A percentile compares a stretch with the other conserved stretches of the same genome.
Conservation (phyloP, 2,113 vertebrate genomes). For the Ploceus nigricollis region DNA sequence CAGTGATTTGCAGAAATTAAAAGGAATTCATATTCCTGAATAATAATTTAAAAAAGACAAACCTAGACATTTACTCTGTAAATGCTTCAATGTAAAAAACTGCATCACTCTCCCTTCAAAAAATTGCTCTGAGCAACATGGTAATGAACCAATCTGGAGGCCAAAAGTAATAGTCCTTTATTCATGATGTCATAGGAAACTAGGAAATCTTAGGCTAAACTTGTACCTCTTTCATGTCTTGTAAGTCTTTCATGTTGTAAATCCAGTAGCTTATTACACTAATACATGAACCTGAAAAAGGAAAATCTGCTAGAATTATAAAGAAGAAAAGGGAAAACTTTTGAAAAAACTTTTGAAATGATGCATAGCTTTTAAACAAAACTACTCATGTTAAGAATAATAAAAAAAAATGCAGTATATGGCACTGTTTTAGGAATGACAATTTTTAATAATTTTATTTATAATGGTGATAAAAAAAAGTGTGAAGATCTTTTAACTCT, state of each 20-base stretch:
- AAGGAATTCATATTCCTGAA: not conserved
- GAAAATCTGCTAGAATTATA: not conserved
- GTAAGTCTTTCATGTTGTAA: not conserved
- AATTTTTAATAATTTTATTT: not conserved
- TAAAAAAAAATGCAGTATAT: not conserved
- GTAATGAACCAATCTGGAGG: not conserved
- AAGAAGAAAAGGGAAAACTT: not conserved
- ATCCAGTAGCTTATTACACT: not conserved
- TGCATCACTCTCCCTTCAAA: not conserved
- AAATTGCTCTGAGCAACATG: not conserved
- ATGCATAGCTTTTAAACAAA: not conserved
- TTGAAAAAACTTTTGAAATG: not conserved
- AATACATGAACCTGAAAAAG: not conserved
- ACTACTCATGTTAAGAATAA: not conserved
- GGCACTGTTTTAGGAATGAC: fast-evolving
- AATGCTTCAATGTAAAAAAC: not conserved
- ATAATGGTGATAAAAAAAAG: not conserved
- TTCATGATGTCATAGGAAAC: not conserved
- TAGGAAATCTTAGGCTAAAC: not conserved
- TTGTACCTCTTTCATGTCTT: fast-evolving
- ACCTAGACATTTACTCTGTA: not conserved
- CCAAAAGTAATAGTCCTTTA: not conserved
- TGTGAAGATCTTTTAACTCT: fast-evolving
- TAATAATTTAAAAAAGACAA: not conserved
- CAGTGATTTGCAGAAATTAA: constrained; percentile 10